Percentiles rank a stretch among this genome's conserved stretches.
These are phyloP conservation scores for Lycopodina hypogea DNA, from an alignment of 37 sponge, comb jelly and placozoan species.

Conservation along the genomic window DNA sequence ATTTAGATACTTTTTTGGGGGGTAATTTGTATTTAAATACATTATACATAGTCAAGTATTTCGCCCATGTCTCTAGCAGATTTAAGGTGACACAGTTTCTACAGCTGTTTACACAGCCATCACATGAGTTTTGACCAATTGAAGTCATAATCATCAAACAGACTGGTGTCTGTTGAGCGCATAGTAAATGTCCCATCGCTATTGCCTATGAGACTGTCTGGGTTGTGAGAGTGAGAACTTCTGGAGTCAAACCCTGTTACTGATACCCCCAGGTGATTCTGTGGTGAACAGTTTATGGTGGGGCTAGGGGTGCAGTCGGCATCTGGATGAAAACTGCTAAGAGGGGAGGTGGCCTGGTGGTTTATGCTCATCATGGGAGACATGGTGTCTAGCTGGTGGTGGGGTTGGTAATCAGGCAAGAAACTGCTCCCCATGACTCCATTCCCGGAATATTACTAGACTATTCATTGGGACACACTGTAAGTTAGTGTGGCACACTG, in stretches of 20 bases:
- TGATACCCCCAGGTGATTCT: neutral
- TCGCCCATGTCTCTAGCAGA: too few species aligned
- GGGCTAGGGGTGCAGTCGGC: slow-evolving; percentile 23
- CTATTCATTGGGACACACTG: too few species aligned
- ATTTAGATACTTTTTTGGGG: too few species aligned
- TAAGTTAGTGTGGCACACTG: too few species aligned
- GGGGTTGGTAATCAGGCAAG: slow-evolving; percentile 2
- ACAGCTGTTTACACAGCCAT: neutral
- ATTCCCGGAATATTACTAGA: too few species aligned
- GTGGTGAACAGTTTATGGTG: neutral
- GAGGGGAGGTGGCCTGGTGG: slow-evolving; percentile 10
- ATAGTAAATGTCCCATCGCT: slow-evolving; percentile 10
- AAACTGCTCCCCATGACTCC: neutral
- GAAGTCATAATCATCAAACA: slow-evolving; percentile 69
- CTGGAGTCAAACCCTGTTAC: neutral
- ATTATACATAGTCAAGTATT: too few species aligned
- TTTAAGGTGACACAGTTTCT: too few species aligned
- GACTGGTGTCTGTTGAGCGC: slow-evolving; percentile 49
- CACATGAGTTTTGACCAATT: slow-evolving; percentile 79
- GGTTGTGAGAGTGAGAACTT: neutral
- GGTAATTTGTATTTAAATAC: too few species aligned
- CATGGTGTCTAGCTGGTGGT: neutral
- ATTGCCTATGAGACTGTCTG: neutral
- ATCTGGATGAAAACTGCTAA: neutral
- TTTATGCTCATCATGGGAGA: neutral